Evolutionary conservation across 2,797 vertebrate genomes (phyloP), one percentile per base, ranked within the genome.

Genomic region (Gobio occitaniae): DNA sequence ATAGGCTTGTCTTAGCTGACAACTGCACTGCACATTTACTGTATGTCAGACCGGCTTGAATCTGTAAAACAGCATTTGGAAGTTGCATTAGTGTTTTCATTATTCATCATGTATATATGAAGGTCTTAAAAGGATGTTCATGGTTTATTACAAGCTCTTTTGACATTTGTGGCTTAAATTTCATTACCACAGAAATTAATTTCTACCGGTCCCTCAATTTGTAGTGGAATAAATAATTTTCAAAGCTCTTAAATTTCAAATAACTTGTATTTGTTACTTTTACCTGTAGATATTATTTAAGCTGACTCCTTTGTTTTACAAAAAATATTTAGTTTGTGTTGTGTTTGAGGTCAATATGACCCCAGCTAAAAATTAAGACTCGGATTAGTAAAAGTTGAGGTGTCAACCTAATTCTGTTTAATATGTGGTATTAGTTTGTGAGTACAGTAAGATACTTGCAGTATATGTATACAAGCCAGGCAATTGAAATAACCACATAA

Each of bases 1-100:
- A 78, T 29, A 52, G 52, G 44, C 68, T 80, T 70, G 48, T 47
- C 54, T 59, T 21, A 47, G 21, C 47, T 77, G 65, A 77, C 11
- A 36, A 70, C 76, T 75, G 74, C 72, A 80, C 44, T 82, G 65
- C 78, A 87, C 61, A 32, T 7, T 6, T 65, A 32, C 61, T 54
- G 11, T 29, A 59, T 29, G 21, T 66, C 65, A 50, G 25, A 68
- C 54, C 68, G 36, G 32, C 17, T 47, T 74, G 69, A 78, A 25
- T 70, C 70, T 78, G 16, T 72, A 65, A 79, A 86, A 61, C 36
- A 63, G 7, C 41, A 74, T 52, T 72, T 70, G 47, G 12, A 29
- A 52, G 61, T 76, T 70, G 41, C 6, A 6, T 44, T 44, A 44
- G 41, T 44, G 54, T 77, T 25, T 50, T 70, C 36, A 59, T 66